Base-by-base conservation (phyloP, 2,113 vertebrate species). In the Oncorhynchus mykiss region DNA sequence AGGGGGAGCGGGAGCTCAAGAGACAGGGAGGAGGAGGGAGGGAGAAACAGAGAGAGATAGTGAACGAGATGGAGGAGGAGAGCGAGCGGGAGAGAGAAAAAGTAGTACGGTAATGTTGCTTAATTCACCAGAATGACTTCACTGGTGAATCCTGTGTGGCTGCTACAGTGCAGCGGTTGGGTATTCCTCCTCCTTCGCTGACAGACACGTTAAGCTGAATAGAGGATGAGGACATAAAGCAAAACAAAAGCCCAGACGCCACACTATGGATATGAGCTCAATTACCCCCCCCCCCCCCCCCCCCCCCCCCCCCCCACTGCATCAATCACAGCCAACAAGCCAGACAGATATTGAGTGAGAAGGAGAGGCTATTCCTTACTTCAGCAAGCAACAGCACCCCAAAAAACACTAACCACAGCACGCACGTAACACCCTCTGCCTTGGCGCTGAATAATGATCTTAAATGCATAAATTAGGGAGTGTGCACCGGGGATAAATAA, bases 241-340 rank as follows among this genome's bases (percentile, higher is more conserved):
- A 64, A 12, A 75, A 71, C 51, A 82, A 84, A 78, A 79, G 60
- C 66, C 75, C 81, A 80, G 73, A 89, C 74, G 79, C 76, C 74
- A 48, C 76, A 70, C 81, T 87, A 78, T 80, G 72, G 83, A 87
- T 84, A 86, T 75, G 66, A 88, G 77, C 71, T 73, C 80, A 81
- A 60, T 86, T 85, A 86, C 71, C n/a, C n/a, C n/a, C n/a, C n/a
- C n/a, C n/a, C n/a, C n/a, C 80, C 73, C 22, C 22, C 22, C 22
- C 22, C 22, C 22, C 22, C 22, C 22, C 80, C 73, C 22, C 80
- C 73, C 20, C 70, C 66, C n/a, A 45, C 59, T 25, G 76, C 73
- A 90, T 91, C 77, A 81, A 83, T 89, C 81, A 79, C 48, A 54
- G 70, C 62, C 75, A 78, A 85, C 76, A 31, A 82, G 73, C 76